Percentiles rank a stretch among this genome's conserved stretches.
Conservation (phyloP, 2,888 invertebrate genomes). For the Melanophora roralis region DNA sequence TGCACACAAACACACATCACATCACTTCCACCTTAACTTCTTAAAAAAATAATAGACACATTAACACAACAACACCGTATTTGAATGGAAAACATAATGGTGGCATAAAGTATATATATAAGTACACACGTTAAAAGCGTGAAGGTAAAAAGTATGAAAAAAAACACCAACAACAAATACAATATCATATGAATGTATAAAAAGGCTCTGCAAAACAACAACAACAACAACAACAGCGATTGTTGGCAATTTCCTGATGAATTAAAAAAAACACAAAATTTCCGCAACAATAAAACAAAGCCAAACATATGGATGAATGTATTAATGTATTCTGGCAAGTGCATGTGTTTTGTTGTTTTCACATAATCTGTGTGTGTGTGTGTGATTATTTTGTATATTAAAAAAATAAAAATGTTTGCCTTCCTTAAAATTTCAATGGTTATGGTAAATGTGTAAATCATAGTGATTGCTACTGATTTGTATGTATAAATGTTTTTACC, state of each 20-base stretch:
- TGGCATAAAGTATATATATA: not conserved
- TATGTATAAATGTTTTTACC: too few relatives aligned
- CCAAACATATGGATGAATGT: constrained; percentile 13
- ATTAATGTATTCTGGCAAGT: not conserved
- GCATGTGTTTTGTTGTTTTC: not conserved
- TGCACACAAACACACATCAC: not conserved
- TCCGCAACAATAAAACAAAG: constrained; percentile 46
- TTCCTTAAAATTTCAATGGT: constrained; percentile 37
- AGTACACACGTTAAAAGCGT: constrained; percentile 11
- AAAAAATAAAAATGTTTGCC: constrained; percentile 51
- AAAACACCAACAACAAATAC: not conserved
- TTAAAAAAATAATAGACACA: not conserved
- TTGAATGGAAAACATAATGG: constrained; percentile 9
- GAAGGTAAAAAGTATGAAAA: not conserved
- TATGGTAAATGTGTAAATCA: constrained; percentile 23
- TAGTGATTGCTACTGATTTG: constrained; percentile 8
- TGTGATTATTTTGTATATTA: not conserved
- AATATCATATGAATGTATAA: constrained; percentile 7
- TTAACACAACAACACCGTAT: constrained; percentile 1
- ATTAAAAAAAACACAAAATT: constrained; percentile 58
- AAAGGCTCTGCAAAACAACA: not conserved
- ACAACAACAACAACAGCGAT: constrained; percentile 23
- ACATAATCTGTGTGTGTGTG: not conserved
- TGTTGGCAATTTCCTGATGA: constrained; percentile 63
- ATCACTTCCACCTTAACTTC: not conserved